Percentiles rank a stretch among this genome's conserved stretches.
These are phyloP conservation scores for Moxostoma hubbsi DNA, from an alignment of 2,797 vertebrate genomes.

Conservation along the genomic window DNA sequence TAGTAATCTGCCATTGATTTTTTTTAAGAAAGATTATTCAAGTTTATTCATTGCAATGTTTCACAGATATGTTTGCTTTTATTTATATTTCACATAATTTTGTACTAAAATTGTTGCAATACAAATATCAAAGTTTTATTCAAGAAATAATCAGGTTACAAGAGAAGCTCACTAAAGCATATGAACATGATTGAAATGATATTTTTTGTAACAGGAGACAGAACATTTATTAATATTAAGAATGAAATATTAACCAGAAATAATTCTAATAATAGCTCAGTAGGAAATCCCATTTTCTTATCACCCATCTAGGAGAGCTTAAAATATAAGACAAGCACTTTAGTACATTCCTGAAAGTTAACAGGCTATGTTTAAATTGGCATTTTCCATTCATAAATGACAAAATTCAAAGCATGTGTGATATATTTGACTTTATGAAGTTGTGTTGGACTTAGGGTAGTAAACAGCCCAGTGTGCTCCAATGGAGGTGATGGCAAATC, in stretches of 20 bases:
- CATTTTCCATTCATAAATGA: neutral
- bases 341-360: neutral
- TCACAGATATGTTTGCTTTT: neutral
- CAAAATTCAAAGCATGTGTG: neutral
- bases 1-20: neutral
- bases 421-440: neutral
- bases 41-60: neutral
- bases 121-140: neutral
- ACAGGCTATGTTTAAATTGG: neutral
- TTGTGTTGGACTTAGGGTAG: neutral
- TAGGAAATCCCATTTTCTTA: no score
- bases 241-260: no score
- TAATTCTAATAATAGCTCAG: no score
- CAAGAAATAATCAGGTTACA: neutral
- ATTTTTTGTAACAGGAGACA: no score
- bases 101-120: neutral
- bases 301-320: no score
- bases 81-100: neutral
- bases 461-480: constrained; percentile 38
- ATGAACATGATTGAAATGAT: neutral
- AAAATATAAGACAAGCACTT: no score
- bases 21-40: neutral
- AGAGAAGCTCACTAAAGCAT: neutral
- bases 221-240: no score
- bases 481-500: constrained; percentile 39